Conservation (phyloP, 2,797 vertebrate species). For the Falco rusticolus region DNA sequence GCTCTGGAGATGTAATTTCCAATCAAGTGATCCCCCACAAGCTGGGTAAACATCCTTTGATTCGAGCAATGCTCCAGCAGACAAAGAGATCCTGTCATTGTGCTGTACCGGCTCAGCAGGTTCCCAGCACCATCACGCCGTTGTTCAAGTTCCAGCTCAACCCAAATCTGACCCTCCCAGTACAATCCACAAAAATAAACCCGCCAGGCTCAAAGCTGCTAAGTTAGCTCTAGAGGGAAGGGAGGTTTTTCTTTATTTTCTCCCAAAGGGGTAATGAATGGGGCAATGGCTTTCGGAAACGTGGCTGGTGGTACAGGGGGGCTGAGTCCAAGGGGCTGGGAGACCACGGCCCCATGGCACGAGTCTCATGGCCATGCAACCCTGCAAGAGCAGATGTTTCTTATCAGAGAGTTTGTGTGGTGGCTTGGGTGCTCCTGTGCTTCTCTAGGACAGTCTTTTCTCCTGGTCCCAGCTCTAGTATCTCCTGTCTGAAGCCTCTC, state of each 20-base stretch:
- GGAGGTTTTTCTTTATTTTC: neutral
- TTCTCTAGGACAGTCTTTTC: neutral
- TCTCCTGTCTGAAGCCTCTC: neutral
- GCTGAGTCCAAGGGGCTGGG: neutral
- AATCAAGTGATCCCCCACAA: slow-evolving; percentile 17
- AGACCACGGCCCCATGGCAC: neutral
- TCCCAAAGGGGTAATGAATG: neutral
- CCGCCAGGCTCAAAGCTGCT: neutral
- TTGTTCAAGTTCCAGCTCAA: neutral
- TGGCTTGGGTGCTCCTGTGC: neutral
- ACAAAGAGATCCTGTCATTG: neutral
- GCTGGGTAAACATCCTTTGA: slow-evolving; percentile 8
- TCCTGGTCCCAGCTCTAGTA: neutral
- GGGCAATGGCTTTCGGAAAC: neutral
- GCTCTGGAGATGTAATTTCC: slow-evolving; percentile 13
- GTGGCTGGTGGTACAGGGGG: neutral
- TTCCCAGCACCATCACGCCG: rapidly evolving
- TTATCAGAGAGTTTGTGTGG: neutral
- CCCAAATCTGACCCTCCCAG: neutral
- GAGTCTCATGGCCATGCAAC: neutral
- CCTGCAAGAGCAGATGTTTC: neutral
- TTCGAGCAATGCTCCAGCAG: neutral
- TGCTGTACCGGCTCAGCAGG: neutral
- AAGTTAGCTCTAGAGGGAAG: neutral
- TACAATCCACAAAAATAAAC: neutral